These are phyloP conservation scores for Struthio camelus DNA, from an alignment of 2,113 vertebrate species.

Conservation along the genomic window DNA sequence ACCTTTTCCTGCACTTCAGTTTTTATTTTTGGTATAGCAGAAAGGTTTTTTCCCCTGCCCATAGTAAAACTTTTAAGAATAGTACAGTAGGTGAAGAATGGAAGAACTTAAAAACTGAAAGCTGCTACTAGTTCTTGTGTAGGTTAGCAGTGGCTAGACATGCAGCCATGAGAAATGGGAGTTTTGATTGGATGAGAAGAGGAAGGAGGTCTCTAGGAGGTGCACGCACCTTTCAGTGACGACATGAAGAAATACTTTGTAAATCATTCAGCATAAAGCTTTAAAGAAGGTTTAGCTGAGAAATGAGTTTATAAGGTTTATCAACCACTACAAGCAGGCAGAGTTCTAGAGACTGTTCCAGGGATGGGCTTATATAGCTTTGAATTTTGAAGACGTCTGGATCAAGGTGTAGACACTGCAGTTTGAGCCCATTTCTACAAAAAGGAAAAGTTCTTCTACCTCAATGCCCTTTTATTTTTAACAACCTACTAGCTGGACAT, in stretches of 20 bases:
- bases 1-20: not conserved
- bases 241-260: not conserved
- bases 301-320: not conserved
- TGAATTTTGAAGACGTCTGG: not conserved
- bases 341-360: not conserved
- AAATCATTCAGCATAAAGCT: not conserved
- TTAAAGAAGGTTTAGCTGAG: not conserved
- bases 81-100: not conserved
- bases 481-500: not conserved
- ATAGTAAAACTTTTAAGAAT: not conserved
- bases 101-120: not conserved
- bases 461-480: not conserved
- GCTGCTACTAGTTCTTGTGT: not conserved
- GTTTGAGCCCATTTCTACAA: not conserved
- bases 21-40: not conserved
- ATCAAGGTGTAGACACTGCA: not conserved
- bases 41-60: not conserved
- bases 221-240: accelerated
- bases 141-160: not conserved
- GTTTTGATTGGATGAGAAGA: not conserved
- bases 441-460: not conserved
- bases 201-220: not conserved
- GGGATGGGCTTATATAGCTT: not conserved
- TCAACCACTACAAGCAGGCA: not conserved
- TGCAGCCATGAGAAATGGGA: not conserved